Evolutionary conservation across 2,113 vertebrate species (phyloP), one percentile per base, ranked within the genome.

Genomic region (Sorex araneus): DNA sequence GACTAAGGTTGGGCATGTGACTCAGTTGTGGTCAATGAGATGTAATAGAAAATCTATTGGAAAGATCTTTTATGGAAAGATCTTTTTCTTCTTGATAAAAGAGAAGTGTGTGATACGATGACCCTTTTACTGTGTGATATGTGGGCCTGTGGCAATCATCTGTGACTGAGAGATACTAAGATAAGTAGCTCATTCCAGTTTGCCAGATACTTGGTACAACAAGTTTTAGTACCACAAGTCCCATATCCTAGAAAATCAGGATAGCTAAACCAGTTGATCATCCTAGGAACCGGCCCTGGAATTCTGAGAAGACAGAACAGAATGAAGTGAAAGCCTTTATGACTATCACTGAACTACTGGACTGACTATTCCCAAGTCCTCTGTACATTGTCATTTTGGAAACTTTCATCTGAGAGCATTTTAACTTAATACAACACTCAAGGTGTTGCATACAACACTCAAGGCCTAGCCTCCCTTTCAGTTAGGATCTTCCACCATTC

Each of bases 1-100:
- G n/a, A 79, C 47, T 78, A 82, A 94, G 10, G 8, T 19, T 60
- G 36, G 40, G 12, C n/a, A 15, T 11, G 19, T 87, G 60, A 87
- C 30, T 2, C 0, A 27, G 23, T 79, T 73, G 66, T 54, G 11
- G 73, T 28, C 43, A 64, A 9, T 75, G 70, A 91, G 11, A 71
- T 50, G 79, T 34, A 82, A 70, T 25, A 15, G 21, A 88, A 85
- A 75, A 3, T 6, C 50, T 64, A 36, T 32, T 47, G 10, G 4
- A 6, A 15, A n/a, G n/a, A n/a, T n/a, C n/a, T 4, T 50, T 82
- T 57, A 90, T 54, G 47, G n/a, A 81, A 77, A 74, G 3, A 78
- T 0, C 9, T 13, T 84, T 67, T 89, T 45, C 79, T 83, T 93
- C 32, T 27, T 27, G 43, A 73, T 79, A 73, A 85, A n/a, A 80